Percentiles rank a stretch among this genome's conserved stretches.
phyloP scores from a whole-genome alignment of 2,888 invertebrate genomes.

The Epiblema foenella region DNA sequence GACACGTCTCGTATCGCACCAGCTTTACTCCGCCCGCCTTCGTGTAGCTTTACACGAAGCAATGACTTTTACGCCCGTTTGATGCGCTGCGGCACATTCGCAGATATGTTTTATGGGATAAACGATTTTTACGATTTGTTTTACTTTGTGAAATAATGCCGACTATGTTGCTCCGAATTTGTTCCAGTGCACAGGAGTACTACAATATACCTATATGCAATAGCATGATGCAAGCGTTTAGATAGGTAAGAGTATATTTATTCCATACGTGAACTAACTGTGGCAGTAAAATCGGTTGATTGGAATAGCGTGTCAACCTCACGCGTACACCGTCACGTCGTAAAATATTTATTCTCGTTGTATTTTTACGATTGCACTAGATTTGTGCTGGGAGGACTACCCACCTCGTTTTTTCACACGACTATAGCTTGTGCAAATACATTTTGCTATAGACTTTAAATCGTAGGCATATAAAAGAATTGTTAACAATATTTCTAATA shows the following conservation, averaged over 20 bases:
- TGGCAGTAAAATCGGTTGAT: constrained; percentile 43
- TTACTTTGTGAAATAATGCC: constrained; percentile 33
- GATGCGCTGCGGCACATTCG: constrained; percentile 49
- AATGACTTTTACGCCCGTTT: constrained; percentile 58
- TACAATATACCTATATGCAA: background rate
- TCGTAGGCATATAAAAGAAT: background rate
- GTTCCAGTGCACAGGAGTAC: constrained; percentile 18
- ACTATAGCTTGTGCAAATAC: background rate
- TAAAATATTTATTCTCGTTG: constrained; percentile 41
- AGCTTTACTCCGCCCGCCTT: constrained; percentile 56
- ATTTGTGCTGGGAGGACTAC: constrained; percentile 9
- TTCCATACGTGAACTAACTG: constrained; percentile 11
- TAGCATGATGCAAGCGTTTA: constrained; percentile 8
- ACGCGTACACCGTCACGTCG: constrained; percentile 42
- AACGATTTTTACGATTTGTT: constrained; percentile 45
- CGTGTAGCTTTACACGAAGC: constrained; percentile 52
- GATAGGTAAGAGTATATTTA: background rate
- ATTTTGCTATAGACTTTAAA: background rate
- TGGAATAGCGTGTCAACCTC: constrained; percentile 44
- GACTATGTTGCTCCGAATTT: constrained; percentile 27
- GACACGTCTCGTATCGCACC: constrained; percentile 56
- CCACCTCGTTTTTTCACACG: background rate
- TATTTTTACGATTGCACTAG: constrained; percentile 37
- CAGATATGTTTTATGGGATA: constrained; percentile 46
- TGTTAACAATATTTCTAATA: background rate